Conservation (phyloP, 2,113 vertebrate species). For the Rhombomys opimus region DNA sequence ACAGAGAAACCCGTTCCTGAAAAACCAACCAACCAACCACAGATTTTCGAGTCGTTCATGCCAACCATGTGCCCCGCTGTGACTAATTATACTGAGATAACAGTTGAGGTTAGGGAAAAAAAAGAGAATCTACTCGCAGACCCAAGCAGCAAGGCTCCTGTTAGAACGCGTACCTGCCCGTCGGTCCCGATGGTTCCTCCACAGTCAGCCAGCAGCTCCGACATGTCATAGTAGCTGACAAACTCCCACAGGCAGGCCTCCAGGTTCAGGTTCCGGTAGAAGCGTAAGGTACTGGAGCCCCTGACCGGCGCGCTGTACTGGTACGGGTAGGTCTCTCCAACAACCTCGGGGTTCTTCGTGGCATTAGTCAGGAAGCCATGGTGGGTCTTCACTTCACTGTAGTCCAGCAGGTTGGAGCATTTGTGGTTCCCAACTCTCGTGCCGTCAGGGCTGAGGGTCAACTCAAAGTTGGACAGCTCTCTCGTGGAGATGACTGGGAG, state of each 20-base stretch:
- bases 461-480: conserved; percentile 94
- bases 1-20: too few species aligned
- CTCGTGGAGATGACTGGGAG: conserved; percentile 95
- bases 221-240: conserved; percentile 95
- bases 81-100: neutral
- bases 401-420: conserved; percentile 96
- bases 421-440: conserved; percentile 94
- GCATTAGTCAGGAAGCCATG: conserved; percentile 92
- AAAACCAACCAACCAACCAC: too few species aligned
- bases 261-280: conserved; percentile 95
- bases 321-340: conserved; percentile 91
- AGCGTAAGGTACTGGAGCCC: conserved; percentile 91
- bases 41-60: neutral
- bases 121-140: neutral
- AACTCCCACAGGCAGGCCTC: conserved; percentile 98
- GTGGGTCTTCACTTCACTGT: conserved; percentile 92
- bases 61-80: neutral
- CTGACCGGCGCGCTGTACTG: conserved; percentile 91
- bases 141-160: neutral
- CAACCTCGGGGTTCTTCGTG: conserved; percentile 87
- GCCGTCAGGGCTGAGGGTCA: conserved; percentile 95
- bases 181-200: conserved; percentile 94
- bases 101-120: neutral
- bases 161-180: conserved; percentile 89
- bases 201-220: conserved; percentile 95